phyloP scores from a whole-genome alignment of 2,888 invertebrate species.

The Cheilosia variabilis region DNA sequence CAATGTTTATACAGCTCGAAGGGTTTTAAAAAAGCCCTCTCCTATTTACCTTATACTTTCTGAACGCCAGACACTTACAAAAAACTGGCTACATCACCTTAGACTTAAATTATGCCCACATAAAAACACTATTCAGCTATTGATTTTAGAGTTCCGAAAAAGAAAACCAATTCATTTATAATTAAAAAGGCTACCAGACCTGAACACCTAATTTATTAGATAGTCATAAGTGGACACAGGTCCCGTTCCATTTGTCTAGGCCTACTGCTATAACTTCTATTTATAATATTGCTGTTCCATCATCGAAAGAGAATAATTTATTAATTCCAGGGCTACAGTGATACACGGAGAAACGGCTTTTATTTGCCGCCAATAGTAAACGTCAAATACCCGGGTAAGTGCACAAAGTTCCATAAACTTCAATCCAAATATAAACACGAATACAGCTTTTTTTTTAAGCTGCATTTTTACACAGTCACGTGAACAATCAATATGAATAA shows the following conservation, averaged over 20 bases:
- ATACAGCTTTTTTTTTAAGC: slow-evolving; percentile 4
- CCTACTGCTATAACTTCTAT: not conserved
- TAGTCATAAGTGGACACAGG: not conserved
- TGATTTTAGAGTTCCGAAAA: not conserved
- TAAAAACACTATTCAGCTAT: too few species aligned
- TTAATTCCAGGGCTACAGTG: not conserved
- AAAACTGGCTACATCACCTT: too few species aligned
- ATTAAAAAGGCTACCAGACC: not conserved
- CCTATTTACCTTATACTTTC: too few species aligned
- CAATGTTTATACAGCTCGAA: too few species aligned
- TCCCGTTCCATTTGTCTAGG: not conserved
- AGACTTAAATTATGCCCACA: too few species aligned
- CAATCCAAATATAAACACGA: slow-evolving; percentile 9
- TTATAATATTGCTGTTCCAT: not conserved
- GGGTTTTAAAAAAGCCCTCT: too few species aligned
- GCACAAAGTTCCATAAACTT: not conserved
- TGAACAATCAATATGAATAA: slow-evolving; percentile 34
- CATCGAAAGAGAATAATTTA: not conserved
- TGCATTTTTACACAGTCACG: slow-evolving; percentile 20
- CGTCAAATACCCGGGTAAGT: not conserved
- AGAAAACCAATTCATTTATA: not conserved
- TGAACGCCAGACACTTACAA: too few species aligned
- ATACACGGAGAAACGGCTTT: not conserved
- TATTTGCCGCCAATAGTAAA: not conserved
- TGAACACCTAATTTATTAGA: not conserved